Percentiles rank a stretch among this genome's conserved stretches.
Evolutionary conservation across 2,888 invertebrate species (phyloP).

Genomic region (Platycheirus rosarum): DNA sequence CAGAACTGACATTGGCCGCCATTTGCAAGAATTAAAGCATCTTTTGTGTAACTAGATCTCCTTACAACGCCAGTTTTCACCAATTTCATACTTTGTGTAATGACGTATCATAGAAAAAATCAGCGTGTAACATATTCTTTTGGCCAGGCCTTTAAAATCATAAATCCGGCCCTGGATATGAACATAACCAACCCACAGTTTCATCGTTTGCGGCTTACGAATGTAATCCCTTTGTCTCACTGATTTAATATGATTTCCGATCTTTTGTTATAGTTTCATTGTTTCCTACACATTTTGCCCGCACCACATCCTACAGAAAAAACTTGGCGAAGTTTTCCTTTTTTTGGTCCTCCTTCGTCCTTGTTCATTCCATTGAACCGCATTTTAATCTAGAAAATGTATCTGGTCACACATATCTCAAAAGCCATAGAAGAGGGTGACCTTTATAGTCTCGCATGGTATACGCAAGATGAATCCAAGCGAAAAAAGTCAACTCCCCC

Average conservation of each 20-base stretch:
- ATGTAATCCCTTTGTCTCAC: slow-evolving; percentile 75
- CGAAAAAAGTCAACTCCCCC: slow-evolving; percentile 31
- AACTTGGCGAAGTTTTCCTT: slow-evolving; percentile 54
- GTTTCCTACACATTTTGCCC: slow-evolving; percentile 51
- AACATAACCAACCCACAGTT: not conserved
- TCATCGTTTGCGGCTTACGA: slow-evolving; percentile 54
- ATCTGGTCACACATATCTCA: slow-evolving; percentile 67
- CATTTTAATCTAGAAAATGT: slow-evolving; percentile 72
- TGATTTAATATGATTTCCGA: slow-evolving; percentile 75
- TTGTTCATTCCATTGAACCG: slow-evolving; percentile 27
- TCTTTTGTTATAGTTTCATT: slow-evolving; percentile 74
- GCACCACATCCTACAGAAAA: slow-evolving; percentile 28
- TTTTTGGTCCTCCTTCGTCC: slow-evolving; percentile 8
- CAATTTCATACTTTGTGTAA: too few species aligned
- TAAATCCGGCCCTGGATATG: slow-evolving; percentile 1
- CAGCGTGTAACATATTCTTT: too few species aligned
- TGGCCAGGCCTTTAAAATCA: not conserved
- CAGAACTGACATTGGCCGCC: too few species aligned
- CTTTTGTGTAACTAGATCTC: too few species aligned
- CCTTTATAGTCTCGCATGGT: not conserved
- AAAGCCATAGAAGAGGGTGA: slow-evolving; percentile 8
- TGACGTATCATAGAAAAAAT: too few species aligned
- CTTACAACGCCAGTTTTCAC: too few species aligned
- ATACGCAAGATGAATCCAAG: slow-evolving; percentile 34
- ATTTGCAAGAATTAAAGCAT: too few species aligned